Base-by-base conservation (phyloP, 2,113 vertebrate genomes). In the Actinemys pallida region DNA sequence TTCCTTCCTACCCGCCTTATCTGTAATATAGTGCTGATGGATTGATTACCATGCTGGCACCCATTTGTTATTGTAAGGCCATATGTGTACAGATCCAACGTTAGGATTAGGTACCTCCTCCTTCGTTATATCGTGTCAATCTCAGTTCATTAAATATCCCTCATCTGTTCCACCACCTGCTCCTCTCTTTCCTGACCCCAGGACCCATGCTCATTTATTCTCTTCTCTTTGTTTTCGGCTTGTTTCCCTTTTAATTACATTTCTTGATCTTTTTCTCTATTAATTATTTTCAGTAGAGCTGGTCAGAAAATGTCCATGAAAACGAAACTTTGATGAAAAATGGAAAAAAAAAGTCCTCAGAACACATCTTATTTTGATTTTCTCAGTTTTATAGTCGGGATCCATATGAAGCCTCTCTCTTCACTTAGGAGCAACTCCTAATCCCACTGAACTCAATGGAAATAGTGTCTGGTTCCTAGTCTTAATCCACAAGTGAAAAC, bases 41-140 rank as follows among this genome's bases (percentile, higher is more conserved):
- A 97, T 93, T 98, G 97, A 98, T 98, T 95, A 96, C 89, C 96
- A 93, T 97, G 95, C 96, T 83, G 91, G 72, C 59, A 75, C 87
- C 87, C 95, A 94, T 97, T 97, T 97, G 86, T 97, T 97, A 97
- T 96, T 88, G 96, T 98, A 98, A 97, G 94, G 96, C 97, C 96
- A 75, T 96, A 93, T 92, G 97, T 93, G 93, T 95, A 90, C 92
- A 97, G 94, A 97, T 95, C 94, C 96, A 97, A 52, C 0, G 0
- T 9, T 83, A 95, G 98, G 96, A 98, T 98, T 97, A 98, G 96
- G 92, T 96, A 94, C 91, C 95, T 95, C 90, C 96, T 97, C 95
- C 92, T 97, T 97, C 98, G 96, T 98, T 96, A 95, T 95, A 93
- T 10, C 85, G 90, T 95, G 59, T 93, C 91, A 97, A 94, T 98